A percentile compares a stretch with the other conserved stretches of the same genome.
Evolutionary conservation across 2,113 vertebrate genomes (phyloP).

Genomic region (Aptenodytes patagonicus): DNA sequence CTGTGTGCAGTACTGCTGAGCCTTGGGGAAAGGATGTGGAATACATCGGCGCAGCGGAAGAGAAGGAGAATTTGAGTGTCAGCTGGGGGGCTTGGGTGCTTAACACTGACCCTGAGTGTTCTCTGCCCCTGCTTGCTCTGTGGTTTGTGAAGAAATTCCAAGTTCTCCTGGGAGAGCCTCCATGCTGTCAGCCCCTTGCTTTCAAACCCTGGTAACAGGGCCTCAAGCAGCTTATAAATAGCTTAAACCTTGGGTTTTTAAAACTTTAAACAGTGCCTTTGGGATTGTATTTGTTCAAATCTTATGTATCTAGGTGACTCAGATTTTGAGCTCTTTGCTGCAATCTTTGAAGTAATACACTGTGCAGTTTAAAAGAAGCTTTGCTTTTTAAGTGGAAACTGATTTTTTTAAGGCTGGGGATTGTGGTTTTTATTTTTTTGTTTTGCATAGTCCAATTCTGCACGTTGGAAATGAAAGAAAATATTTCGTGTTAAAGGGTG

Average conservation of each 20-base stretch:
- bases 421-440: not conserved
- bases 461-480: not conserved
- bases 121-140: not conserved
- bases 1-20: not conserved
- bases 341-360: not conserved
- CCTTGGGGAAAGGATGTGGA: fast-evolving
- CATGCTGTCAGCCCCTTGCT: not conserved
- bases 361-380: not conserved
- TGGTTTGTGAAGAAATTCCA: too few relatives aligned
- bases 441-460: not conserved
- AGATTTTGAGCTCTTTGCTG: not conserved
- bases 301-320: not conserved
- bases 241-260: not conserved
- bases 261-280: not conserved
- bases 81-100: not conserved
- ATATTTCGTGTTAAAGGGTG: fast-evolving
- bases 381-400: not conserved
- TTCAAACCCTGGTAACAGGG: not conserved
- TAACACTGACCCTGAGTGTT: fast-evolving
- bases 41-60: fast-evolving
- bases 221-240: not conserved
- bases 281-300: not conserved
- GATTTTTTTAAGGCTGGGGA: not conserved
- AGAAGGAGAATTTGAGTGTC: not conserved
- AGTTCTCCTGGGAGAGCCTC: not conserved